A percentile compares a stretch with the other conserved stretches of the same genome.
phyloP scores from a whole-genome alignment of 30 jellyfish, hydroid and myxozoan genomes.

The Euphysa ruthae region DNA sequence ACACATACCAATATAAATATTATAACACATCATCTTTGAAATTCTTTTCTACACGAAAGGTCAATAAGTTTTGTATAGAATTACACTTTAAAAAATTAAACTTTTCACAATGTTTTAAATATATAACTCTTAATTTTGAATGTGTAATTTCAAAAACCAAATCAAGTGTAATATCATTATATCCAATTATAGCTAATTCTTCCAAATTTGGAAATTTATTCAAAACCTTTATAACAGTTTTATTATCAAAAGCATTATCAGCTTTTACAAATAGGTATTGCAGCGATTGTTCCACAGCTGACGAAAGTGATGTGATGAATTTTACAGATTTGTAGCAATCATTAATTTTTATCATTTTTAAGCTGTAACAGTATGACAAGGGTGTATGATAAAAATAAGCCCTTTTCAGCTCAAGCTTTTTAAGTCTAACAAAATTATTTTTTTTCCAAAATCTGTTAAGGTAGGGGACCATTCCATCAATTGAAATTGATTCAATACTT shows the following conservation, averaged over 20 bases:
- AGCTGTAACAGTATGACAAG: slow-evolving; percentile 1
- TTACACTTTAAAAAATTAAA: background rate
- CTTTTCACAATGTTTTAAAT: background rate
- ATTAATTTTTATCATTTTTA: background rate
- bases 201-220: slow-evolving; percentile 2
- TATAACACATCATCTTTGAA: too few species aligned
- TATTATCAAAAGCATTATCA: background rate
- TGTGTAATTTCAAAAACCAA: slow-evolving; percentile 8
- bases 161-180: background rate
- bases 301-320: background rate
- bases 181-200: background rate
- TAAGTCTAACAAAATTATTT: slow-evolving; percentile 8
- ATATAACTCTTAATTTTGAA: background rate
- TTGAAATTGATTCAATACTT: background rate
- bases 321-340: slow-evolving; percentile 19
- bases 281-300: slow-evolving; percentile 9
- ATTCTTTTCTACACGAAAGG: background rate
- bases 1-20: too few species aligned
- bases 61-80: background rate
- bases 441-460: slow-evolving; percentile 8
- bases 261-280: background rate
- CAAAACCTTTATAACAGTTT: background rate
- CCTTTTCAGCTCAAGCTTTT: slow-evolving; percentile 1
- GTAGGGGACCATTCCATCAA: slow-evolving; percentile 28
- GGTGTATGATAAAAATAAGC: slow-evolving; percentile 16